Base-by-base conservation (phyloP, 2,797 vertebrate genomes). In the Poecilia picta region DNA sequence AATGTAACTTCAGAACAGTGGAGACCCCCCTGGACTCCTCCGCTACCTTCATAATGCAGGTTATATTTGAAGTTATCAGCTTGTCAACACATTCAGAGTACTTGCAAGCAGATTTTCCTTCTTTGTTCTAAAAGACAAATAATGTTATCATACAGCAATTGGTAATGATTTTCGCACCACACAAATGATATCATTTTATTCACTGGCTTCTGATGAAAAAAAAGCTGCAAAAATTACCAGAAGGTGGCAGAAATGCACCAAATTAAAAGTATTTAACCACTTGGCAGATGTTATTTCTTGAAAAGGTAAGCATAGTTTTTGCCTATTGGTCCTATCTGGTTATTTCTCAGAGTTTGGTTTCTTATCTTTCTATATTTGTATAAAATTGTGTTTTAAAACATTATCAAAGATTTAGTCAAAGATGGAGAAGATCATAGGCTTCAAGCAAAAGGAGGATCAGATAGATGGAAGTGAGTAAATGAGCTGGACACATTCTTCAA, bases 51-150 rank as follows among this genome's bases (percentile, higher is more conserved):
- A 59, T 25, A 85, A 13, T 51, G 64, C 1, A 36, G 72, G 68
- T 31, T 45, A 43, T 13, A 72, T 82, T 75, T 47, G 76, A 79
- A 80, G 80, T 73, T 51, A 84, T 90, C 78, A 83, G 77, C 81
- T 85, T 75, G 36, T 36, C 31, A 72, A 74, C 81, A 79, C 80
- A 81, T 64, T 15, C 28, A 43, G 31, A 45, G 23, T 57, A 13
- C 6, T 3, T 43, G 8, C 12, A 41, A 39, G 46, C 1, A 73
- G 31, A 68, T 41, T 68, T 68, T 10, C 36, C 25, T 68, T 25
- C 33, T 41, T 39, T 25, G 20, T 23, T 66, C 8, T 68, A 11
- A 16, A 68, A 41, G 64, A 36, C 7, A 41, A 66, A 20, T 68
- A 23, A 68, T 68, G 39, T 68, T 3, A 39, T 39, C 39, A 70